Percentiles rank a stretch among this genome's conserved stretches.
These are phyloP conservation scores for Psophia crepitans DNA, from an alignment of 2,113 vertebrate genomes.

Conservation along the genomic window DNA sequence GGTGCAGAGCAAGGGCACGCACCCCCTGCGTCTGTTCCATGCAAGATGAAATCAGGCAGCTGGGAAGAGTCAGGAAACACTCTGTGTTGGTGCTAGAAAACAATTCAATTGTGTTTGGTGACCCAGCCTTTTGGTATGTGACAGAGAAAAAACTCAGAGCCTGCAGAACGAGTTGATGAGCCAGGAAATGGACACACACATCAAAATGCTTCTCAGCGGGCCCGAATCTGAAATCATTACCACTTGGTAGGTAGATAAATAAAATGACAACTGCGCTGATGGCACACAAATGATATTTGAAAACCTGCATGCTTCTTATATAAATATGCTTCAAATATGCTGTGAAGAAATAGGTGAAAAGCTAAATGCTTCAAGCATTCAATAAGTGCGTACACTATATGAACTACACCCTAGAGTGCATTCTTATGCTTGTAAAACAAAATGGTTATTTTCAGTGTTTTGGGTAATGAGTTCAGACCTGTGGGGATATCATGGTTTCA, in stretches of 20 bases:
- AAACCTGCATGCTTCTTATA: not conserved
- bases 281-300: not conserved
- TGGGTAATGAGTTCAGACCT: conserved; percentile 48
- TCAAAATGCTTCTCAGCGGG: not conserved
- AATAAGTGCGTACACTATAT: conserved; percentile 34
- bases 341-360: conserved; percentile 38
- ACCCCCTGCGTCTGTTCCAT: fast-evolving
- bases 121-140: not conserved
- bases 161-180: not conserved
- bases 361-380: conserved; percentile 49
- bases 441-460: conserved; percentile 49
- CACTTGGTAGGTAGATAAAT: not conserved
- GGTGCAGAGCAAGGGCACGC: fast-evolving
- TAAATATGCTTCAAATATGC: not conserved
- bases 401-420: conserved; percentile 60
- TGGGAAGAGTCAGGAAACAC: not conserved
- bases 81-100: not conserved
- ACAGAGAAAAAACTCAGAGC: not conserved
- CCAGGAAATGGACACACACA: not conserved
- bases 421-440: conserved; percentile 61
- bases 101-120: not conserved
- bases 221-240: not conserved
- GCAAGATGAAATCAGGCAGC: not conserved
- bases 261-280: not conserved
- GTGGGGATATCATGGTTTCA: conserved; percentile 29